Percentiles rank a stretch among this genome's conserved stretches.
Conservation (phyloP, 2,888 invertebrate species). For the Pseudoips prasinana region DNA sequence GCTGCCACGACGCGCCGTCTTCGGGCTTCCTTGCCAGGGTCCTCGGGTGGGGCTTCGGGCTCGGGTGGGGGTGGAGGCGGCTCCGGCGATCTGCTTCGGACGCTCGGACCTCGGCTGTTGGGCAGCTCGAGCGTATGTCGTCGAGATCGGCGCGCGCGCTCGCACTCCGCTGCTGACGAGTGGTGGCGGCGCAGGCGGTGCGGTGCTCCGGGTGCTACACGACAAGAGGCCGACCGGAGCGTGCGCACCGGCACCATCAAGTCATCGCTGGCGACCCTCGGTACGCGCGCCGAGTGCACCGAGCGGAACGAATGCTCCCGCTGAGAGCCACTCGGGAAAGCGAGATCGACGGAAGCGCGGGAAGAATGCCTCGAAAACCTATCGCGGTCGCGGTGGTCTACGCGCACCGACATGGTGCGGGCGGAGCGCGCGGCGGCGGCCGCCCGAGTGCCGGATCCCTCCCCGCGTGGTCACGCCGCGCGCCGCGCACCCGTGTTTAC, state of each 20-base stretch:
- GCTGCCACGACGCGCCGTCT: constrained; percentile 87
- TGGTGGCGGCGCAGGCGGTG: constrained; percentile 75
- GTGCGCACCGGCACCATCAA: constrained; percentile 75
- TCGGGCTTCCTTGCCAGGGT: constrained; percentile 84
- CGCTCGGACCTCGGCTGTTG: constrained; percentile 70
- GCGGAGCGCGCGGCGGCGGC: constrained; percentile 75
- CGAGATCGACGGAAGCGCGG: constrained; percentile 74
- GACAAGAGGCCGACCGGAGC: constrained; percentile 73
- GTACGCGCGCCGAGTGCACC: constrained; percentile 73
- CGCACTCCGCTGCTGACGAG: constrained; percentile 75
- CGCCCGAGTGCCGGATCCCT: constrained; percentile 71
- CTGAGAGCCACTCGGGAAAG: constrained; percentile 66
- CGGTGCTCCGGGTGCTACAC: constrained; percentile 70
- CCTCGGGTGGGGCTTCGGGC: constrained; percentile 73
- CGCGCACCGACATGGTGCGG: constrained; percentile 78
- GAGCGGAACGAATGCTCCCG: constrained; percentile 75
- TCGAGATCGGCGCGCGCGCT: constrained; percentile 71
- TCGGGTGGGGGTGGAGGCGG: constrained; percentile 61
- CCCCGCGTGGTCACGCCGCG: constrained; percentile 45
- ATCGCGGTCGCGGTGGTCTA: constrained; percentile 73
- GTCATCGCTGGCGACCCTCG: constrained; percentile 73
- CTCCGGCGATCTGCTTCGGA: constrained; percentile 72
- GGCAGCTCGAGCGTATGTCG: constrained; percentile 72
- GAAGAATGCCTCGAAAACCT: constrained; percentile 77
- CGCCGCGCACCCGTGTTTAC: constrained; percentile 68